These are phyloP conservation scores for Sisyra nigra DNA, from an alignment of 2,888 invertebrate species.

Conservation along the genomic window DNA sequence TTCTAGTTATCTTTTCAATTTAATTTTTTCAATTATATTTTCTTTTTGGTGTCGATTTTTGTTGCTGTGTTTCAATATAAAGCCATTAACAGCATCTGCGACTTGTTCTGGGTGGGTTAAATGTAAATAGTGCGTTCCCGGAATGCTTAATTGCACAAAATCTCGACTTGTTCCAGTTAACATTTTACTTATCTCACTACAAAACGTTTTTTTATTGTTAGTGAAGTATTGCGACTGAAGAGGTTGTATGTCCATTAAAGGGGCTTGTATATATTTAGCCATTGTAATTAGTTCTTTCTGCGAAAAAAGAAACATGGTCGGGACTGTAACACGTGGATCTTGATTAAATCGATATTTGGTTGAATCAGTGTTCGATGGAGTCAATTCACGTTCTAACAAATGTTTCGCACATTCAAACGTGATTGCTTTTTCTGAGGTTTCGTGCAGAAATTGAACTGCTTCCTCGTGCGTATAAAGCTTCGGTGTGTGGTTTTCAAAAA, in stretches of 20 bases:
- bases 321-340: conserved; percentile 44
- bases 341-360: conserved; percentile 45
- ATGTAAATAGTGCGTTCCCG: conserved; percentile 33
- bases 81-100: conserved; percentile 7
- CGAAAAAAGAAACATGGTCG: conserved; percentile 30
- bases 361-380: conserved; percentile 34
- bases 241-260: conserved; percentile 46
- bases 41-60: conserved; percentile 1
- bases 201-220: conserved; percentile 28
- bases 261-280: conserved; percentile 38
- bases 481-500: conserved; percentile 33
- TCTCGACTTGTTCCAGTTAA: conserved; percentile 31
- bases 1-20: neutral
- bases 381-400: conserved; percentile 36
- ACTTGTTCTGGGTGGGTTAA: conserved; percentile 11
- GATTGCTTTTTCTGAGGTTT: conserved; percentile 38
- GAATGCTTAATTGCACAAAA: conserved; percentile 37
- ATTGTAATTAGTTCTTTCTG: conserved; percentile 37
- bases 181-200: conserved; percentile 32
- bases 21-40: too few species aligned
- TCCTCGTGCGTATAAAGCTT: conserved; percentile 40
- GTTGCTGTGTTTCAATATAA: conserved; percentile 10
- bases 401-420: conserved; percentile 34
- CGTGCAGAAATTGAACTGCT: conserved; percentile 35
- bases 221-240: conserved; percentile 36